Base-by-base conservation (phyloP, 2,888 invertebrate genomes). In the Macroteleia sp. region DNA sequence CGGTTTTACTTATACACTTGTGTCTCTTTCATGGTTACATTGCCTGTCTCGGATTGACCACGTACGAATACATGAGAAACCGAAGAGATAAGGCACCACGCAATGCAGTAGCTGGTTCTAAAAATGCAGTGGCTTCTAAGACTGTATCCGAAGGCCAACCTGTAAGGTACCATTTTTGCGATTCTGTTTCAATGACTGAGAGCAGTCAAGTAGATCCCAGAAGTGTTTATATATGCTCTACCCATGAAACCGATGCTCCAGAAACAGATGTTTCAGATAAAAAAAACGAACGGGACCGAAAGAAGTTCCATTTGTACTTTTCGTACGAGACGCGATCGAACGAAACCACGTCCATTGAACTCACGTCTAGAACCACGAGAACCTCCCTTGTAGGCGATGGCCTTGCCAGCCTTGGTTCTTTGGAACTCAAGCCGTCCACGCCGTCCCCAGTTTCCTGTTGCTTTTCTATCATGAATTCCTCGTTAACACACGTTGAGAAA, bases 11-110 rank as follows among this genome's bases (percentile, higher is more conserved):
- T 67, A 92, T 96, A 77, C 97, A 97, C 91, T 92, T 97, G 57
- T 96, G 96, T 89, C 96, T 96, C 92, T 97, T 97, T 91, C 97
- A 97, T 91, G 94, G 96, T 73, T 97, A 97, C 91, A 96, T 97
- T 87, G 95, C 95, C 2, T 94, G 95, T 82, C 92, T 97, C 85
- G 97, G 97, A 1, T 92, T 97, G 42, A 97, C 97, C 16, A 98
- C 97, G 0, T 98, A 97, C 92, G 97, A 97, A 89, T 97, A 97
- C 91, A 96, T 97, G 61, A 92, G 94, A 1, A 87, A 82, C 12
- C 89, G 89, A 32, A 82, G 90, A 1, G 86, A 87, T 50, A 83
- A 83, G n/a, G 83, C 82, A 22, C 32, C 52, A 12, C 1, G 9
- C 2, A 16, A 9, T 1, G 22, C 2, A n/a, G n/a, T n/a, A n/a